phyloP scores from a whole-genome alignment of 2,888 invertebrate genomes.

The Hydrotaea diabolus region DNA sequence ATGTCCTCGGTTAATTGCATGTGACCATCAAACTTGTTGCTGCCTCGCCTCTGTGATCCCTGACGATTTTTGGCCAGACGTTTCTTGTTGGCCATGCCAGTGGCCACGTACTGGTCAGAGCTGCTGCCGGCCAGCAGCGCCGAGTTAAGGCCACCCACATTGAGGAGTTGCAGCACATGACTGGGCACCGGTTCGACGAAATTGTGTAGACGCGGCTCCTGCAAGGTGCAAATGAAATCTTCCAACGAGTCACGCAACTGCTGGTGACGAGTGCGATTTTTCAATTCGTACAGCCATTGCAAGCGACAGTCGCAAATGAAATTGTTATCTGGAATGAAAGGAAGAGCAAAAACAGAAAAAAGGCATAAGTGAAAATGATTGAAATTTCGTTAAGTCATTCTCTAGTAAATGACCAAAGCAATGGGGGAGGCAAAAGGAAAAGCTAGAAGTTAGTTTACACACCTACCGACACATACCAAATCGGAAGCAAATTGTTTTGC shows the following conservation, averaged over 20 bases:
- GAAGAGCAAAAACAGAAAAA: conserved; percentile 66
- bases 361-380: conserved; percentile 30
- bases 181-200: conserved; percentile 76
- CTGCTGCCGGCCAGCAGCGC: conserved; percentile 68
- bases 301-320: conserved; percentile 92
- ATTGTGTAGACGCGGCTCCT: conserved; percentile 75
- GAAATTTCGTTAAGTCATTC: conserved; percentile 22
- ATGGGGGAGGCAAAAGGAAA: background rate
- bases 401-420: conserved; percentile 42
- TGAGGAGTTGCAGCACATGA: conserved; percentile 74
- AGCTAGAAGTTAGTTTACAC: background rate
- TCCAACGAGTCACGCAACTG: conserved; percentile 86
- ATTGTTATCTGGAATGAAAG: conserved; percentile 87
- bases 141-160: conserved; percentile 71
- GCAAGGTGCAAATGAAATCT: conserved; percentile 87
- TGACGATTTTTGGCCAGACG: conserved; percentile 68
- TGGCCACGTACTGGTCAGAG: conserved; percentile 60
- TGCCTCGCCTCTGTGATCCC: conserved; percentile 68
- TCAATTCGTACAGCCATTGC: conserved; percentile 88
- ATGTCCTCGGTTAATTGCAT: conserved; percentile 71
- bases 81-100: conserved; percentile 69
- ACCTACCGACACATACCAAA: background rate
- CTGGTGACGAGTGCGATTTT: conserved; percentile 86
- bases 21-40: conserved; percentile 68
- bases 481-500: conserved; percentile 41